phyloP scores from a whole-genome alignment of 2,113 vertebrate species.

The Petromus typicus region DNA sequence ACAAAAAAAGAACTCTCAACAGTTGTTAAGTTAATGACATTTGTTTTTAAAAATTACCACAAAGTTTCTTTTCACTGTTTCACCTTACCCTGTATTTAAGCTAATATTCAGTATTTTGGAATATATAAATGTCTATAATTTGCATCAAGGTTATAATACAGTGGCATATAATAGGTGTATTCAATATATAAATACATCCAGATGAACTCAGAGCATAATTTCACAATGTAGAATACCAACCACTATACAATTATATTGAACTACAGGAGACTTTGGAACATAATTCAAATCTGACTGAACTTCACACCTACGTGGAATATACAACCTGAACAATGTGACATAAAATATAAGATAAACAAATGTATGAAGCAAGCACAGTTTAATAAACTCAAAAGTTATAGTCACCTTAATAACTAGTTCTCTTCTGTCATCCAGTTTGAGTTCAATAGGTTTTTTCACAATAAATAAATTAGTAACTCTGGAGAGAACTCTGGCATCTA shows the following conservation, averaged over 20 bases:
- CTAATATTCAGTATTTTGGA: too few relatives aligned
- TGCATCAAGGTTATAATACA: background rate
- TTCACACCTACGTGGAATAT: background rate
- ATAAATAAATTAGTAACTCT: constrained; percentile 89
- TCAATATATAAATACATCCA: background rate
- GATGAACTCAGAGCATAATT: background rate
- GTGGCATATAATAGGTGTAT: background rate
- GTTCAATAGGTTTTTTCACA: constrained; percentile 87
- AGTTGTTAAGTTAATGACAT: background rate
- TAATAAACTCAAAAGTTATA: constrained; percentile 11
- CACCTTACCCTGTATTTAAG: background rate
- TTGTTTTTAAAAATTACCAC: background rate
- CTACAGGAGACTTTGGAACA: background rate
- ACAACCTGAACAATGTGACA: background rate
- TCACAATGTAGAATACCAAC: background rate
- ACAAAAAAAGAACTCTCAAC: background rate
- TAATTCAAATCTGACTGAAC: background rate
- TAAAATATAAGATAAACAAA: background rate
- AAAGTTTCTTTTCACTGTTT: background rate
- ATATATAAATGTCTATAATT: too few relatives aligned
- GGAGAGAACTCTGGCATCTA: constrained; percentile 87
- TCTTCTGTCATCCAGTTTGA: constrained; percentile 89
- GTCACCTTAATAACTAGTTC: constrained; percentile 94
- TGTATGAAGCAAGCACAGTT: background rate
- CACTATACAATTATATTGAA: background rate